Conservation (phyloP, 2,888 invertebrate species). For the Folsomia manolachei region DNA sequence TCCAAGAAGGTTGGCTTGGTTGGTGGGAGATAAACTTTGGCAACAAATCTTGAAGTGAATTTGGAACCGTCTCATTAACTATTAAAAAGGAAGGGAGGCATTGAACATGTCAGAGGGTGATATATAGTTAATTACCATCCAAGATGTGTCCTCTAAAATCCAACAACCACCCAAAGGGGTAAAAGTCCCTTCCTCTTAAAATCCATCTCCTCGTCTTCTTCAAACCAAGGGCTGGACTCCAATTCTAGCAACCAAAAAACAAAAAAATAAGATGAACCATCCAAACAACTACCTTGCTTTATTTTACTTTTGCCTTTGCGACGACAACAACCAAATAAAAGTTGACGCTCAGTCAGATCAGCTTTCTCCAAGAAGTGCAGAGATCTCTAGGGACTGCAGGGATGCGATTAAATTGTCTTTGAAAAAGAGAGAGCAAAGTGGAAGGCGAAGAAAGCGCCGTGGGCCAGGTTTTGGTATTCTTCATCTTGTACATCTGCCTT, state of each 20-base stretch:
- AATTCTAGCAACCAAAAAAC: no score
- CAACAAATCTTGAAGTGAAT: slow-evolving; percentile 10
- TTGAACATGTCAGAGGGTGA: slow-evolving; percentile 8
- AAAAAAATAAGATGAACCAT: no score
- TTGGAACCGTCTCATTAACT: slow-evolving; percentile 9
- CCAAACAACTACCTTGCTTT: no score
- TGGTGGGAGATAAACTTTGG: not conserved
- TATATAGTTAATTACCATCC: slow-evolving; percentile 10
- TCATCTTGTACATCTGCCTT: not conserved
- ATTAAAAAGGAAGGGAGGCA: slow-evolving; percentile 8
- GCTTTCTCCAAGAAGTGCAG: not conserved
- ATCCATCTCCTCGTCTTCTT: not conserved
- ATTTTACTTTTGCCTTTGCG: no score
- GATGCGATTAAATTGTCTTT: not conserved
- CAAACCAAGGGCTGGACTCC: no score
- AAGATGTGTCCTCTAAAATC: slow-evolving; percentile 5
- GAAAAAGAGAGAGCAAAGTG: not conserved
- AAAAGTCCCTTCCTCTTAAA: not conserved
- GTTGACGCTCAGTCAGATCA: no score
- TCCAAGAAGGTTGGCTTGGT: not conserved
- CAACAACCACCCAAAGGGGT: not conserved
- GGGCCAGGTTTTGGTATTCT: not conserved
- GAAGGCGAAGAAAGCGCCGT: not conserved
- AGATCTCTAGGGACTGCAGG: not conserved
- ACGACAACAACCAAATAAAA: no score